phyloP scores from a whole-genome alignment of 1,140 invertebrate species.

The Mactra quadrangularis region DNA sequence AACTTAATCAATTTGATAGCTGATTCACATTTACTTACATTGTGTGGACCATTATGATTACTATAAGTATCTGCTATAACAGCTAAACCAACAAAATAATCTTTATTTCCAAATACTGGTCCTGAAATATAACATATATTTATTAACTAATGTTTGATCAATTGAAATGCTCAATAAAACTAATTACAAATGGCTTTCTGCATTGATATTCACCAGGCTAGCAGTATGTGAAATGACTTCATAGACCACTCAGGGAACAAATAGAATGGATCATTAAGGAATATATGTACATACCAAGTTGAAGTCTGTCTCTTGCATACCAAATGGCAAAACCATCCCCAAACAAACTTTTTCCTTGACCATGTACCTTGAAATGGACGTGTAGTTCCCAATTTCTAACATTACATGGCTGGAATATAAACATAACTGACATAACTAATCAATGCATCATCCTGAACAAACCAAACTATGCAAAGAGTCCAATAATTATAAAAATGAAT shows the following conservation, averaged over 20 bases:
- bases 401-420: conserved; percentile 89
- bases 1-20: too few species aligned
- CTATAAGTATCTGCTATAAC: conserved; percentile 99
- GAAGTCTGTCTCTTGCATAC: conserved; percentile 96
- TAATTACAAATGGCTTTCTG: too few species aligned
- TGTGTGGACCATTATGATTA: conserved; percentile 99
- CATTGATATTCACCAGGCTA: too few species aligned
- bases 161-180: background rate
- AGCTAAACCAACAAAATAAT: conserved; percentile 96
- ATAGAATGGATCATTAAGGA: too few species aligned
- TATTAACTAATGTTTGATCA: background rate
- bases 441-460: background rate
- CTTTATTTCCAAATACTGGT: conserved; percentile 97
- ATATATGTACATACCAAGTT: conserved; percentile 86
- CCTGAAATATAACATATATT: conserved; percentile 85
- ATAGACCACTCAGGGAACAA: too few species aligned
- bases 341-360: conserved; percentile 96
- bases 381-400: conserved; percentile 98
- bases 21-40: conserved; percentile 87
- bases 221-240: too few species aligned
- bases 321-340: conserved; percentile 99
- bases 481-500: too few species aligned
- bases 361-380: conserved; percentile 98
- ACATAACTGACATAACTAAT: background rate
- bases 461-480: background rate